phyloP scores from a whole-genome alignment of 1,140 invertebrate genomes.

The Aphaenogaster rudis region DNA sequence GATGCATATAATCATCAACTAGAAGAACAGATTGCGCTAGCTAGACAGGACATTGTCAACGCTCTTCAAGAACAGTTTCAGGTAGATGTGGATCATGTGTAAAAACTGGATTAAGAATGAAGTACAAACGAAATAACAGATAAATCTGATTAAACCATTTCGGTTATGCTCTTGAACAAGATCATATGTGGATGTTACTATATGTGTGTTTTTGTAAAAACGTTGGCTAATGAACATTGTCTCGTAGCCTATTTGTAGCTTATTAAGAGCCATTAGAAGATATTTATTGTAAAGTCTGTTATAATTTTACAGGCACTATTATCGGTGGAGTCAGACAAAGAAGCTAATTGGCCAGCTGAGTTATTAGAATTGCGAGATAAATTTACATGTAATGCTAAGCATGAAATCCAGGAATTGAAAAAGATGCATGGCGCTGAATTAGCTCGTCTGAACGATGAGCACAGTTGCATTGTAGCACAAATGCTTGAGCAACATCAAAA shows the following conservation, averaged over 20 bases:
- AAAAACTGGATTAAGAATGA: slow-evolving; percentile 36
- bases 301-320: slow-evolving; percentile 88
- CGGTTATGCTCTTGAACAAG: neutral
- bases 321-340: slow-evolving; percentile 89
- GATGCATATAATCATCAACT: slow-evolving; percentile 83
- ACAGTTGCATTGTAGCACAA: slow-evolving; percentile 84
- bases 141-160: neutral
- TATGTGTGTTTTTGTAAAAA: neutral
- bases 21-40: slow-evolving; percentile 88
- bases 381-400: slow-evolving; percentile 89
- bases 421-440: slow-evolving; percentile 84
- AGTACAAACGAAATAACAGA: slow-evolving; percentile 19
- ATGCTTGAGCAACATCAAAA: slow-evolving; percentile 81
- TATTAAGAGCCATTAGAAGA: slow-evolving; percentile 14
- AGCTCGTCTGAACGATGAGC: slow-evolving; percentile 88
- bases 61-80: slow-evolving; percentile 89
- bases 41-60: slow-evolving; percentile 88
- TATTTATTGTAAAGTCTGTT: slow-evolving; percentile 48
- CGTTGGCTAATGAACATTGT: slow-evolving; percentile 5
- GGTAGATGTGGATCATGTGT: slow-evolving; percentile 83
- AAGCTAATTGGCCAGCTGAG: slow-evolving; percentile 90
- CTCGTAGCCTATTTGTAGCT: neutral
- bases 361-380: slow-evolving; percentile 90
- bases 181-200: slow-evolving; percentile 21
- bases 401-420: slow-evolving; percentile 85